Percentiles rank a stretch among this genome's conserved stretches.
Conservation (phyloP, 2,113 vertebrate genomes). For the Chaetops frenatus region DNA sequence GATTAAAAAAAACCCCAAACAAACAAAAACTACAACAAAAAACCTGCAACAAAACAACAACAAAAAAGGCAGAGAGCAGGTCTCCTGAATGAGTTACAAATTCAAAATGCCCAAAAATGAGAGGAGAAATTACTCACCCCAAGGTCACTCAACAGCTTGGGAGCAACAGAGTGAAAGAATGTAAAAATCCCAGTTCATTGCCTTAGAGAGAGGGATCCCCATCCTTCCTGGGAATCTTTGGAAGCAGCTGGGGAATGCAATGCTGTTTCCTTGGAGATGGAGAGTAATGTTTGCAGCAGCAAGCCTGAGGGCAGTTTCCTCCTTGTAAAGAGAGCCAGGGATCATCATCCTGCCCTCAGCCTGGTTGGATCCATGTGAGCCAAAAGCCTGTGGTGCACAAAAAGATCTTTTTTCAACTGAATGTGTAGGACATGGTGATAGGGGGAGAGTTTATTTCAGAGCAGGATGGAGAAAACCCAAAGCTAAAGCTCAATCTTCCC, state of each 20-base stretch:
- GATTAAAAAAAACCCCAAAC: not conserved
- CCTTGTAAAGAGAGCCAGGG: not conserved
- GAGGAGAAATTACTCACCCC: not conserved
- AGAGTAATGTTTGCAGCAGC: not conserved
- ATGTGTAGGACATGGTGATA: not conserved
- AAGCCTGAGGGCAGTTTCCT: not conserved
- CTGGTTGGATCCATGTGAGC: accelerated
- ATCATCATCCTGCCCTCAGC: not conserved
- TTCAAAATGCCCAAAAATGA: not conserved
- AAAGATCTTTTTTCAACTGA: not conserved
- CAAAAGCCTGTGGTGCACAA: not conserved
- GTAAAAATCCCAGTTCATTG: not conserved
- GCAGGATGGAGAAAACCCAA: not conserved
- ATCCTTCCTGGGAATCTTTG: not conserved
- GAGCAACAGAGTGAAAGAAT: not conserved
- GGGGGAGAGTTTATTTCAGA: not conserved
- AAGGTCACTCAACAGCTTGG: not conserved
- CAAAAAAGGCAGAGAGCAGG: not conserved
- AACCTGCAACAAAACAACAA: not conserved
- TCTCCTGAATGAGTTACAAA: not conserved
- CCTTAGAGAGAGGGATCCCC: not conserved
- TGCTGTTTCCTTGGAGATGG: conserved; percentile 12
- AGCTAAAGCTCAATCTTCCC: not conserved
- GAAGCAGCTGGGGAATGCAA: not conserved
- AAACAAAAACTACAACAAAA: not conserved